Evolutionary conservation across 2,113 vertebrate species (phyloP), one percentile per base, ranked within the genome.

Genomic region (Martes martes): DNA sequence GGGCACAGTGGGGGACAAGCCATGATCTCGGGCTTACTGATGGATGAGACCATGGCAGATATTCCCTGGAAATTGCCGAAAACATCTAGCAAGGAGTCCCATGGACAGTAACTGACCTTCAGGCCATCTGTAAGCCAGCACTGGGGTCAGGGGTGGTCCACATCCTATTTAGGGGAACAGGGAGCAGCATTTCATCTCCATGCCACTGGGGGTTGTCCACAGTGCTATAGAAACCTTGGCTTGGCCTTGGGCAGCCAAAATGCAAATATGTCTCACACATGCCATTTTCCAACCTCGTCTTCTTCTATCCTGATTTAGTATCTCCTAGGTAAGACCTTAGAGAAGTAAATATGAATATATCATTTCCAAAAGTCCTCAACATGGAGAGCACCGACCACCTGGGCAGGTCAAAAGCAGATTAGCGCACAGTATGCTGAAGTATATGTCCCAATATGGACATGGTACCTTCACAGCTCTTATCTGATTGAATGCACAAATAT

Each of bases 401-500:
- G 19, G 28, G 18, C 15, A 42, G 24, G 36, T 71, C 42, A 61
- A 76, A 91, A 82, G 45, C n/a, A 67, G 45, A 69, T 88, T 7
- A 26, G 19, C 24, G 19, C 6, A 13, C 7, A 28, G 23, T 36
- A 26, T 9, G 9, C 36, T 13, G n/a, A 92, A 36, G 16, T 24
- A 0, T 1, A 45, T 52, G 76, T 90, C 65, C 89, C 79, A 57
- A 55, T 57, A 78, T n/a, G 84, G 92, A 96, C 88, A 61, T 47
- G 76, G 89, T 19, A 31, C 11, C 82, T 71, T 87, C 57, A 78
- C n/a, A 69, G 69, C 13, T 91, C 50, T 96, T 96, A 94, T 96
- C 96, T 96, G 84, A 96, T 63, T 42, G 63, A 87, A 36, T 76
- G 15, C 36, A 94, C 47, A 88, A 47, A 86, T 45, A 61, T 82